Evolutionary conservation across 2,888 invertebrate species (phyloP), one percentile per base, ranked within the genome.

Genomic region (Antitype chi): DNA sequence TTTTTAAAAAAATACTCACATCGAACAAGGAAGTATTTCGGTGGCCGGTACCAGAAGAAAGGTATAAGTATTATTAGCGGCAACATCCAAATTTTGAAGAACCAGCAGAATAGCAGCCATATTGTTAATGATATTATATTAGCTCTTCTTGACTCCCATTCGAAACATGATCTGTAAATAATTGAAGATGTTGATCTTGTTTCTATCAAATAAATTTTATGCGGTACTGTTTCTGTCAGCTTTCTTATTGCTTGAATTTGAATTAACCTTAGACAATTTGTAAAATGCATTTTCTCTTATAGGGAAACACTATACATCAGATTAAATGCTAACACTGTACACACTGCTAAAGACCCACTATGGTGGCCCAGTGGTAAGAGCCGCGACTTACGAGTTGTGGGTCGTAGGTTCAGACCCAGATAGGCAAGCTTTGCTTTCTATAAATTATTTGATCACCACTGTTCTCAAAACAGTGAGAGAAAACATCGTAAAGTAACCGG

Each of bases 81-180:
- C 71, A 99, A 93, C 98, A 99, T 99, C 97, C 98, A 99, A 59
- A 99, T 97, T 95, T 99, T 98, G 93, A 99, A 99, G 95, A 98
- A 99, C 94, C 98, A 99, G 88, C 99, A 99, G 70, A 98, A 97
- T 8, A 98, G 91, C 80, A 99, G 96, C 97, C 99, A 99, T 23
- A 98, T 93, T 6, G 98, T 95, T 83, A 99, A 97, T 0, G 99
- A 98, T 76, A 98, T 96, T 77, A 98, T 94, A 91, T 99, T 99
- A 87, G 98, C 97, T 74, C 98, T 95, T 76, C 98, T 98, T 8
- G 98, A 99, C 91, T 99, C 99, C 99, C 99, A 99, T 95, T 99
- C 98, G 91, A 99, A 99, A 92, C 99, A 99, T 90, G 98, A 98
- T 95, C 98, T 98, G 91, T 15, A 94, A 96, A 87, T 25, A 74